Base-by-base conservation (phyloP, 2,113 vertebrate species). In the Rallus limicola region DNA sequence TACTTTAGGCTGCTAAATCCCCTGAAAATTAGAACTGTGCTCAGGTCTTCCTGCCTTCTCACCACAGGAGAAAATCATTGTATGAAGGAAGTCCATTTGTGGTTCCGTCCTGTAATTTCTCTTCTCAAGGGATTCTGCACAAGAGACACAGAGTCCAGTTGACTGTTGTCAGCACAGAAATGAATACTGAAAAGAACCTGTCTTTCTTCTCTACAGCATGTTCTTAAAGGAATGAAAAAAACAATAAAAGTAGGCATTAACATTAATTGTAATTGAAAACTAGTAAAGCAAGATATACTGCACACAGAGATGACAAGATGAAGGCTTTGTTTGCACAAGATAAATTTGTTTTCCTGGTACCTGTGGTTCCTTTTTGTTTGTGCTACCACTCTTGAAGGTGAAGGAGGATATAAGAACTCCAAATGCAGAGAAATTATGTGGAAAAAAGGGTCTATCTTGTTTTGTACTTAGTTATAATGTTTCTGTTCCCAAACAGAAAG, bases 201-300 rank as follows among this genome's bases (percentile, higher is more conserved):
- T 72, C 44, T 69, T 87, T 93, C 62, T 53, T 93, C 84, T 87
- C 24, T 80, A 20, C 26, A 81, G 14, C 11, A 11, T 63, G 31
- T 62, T 24, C 21, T 86, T 76, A 63, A 88, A 94, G 42, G 50
- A 93, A 80, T 40, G 48, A 76, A 44, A 95, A 91, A 85, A 85
- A 58, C 16, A 82, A 65, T 80, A 79, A 80, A 93, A 88, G 12
- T 64, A 77, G 40, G 17, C 90, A 88, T 69, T 94, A 79, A 50
- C 20, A 38, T 48, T 87, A 92, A 68, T 72, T 65, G 56, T 76
- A 71, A 77, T 44, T 82, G 75, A 64, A 91, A 94, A 95, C 88
- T 76, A 15, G 50, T 65, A 96, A 80, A 92, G 53, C 75, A 23
- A 90, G 78, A 79, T 88, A 76, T 38, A 65, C 70, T 53, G 24